Evolutionary conservation across 2,888 invertebrate genomes (phyloP).

Genomic region (Mimumesa dahlbomi): DNA sequence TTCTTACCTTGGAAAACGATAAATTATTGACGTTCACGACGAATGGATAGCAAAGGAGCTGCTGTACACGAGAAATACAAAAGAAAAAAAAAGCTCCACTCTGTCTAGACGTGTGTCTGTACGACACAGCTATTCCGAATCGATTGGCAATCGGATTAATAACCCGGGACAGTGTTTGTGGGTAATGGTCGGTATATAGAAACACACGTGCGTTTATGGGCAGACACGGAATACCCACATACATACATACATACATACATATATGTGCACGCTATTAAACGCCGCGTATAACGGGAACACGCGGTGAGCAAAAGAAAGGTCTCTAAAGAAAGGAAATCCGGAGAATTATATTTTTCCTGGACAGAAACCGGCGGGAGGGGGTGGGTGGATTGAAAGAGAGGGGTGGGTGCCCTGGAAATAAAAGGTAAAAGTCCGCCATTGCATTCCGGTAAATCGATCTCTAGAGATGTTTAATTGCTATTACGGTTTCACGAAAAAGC

Average conservation of each 20-base stretch:
- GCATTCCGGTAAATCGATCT: slow-evolving; percentile 2
- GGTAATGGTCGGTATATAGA: slow-evolving; percentile 17
- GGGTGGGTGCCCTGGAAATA: neutral
- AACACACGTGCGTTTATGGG: neutral
- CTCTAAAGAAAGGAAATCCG: slow-evolving; percentile 13
- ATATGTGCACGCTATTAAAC: slow-evolving; percentile 18
- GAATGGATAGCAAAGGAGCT: too few relatives aligned
- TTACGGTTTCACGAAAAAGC: neutral
- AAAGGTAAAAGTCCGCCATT: slow-evolving; percentile 3
- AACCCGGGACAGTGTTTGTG: slow-evolving; percentile 23
- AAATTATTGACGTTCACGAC: too few relatives aligned
- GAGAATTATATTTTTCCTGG: slow-evolving; percentile 1
- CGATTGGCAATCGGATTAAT: slow-evolving; percentile 62
- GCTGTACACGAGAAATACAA: slow-evolving; percentile 31
- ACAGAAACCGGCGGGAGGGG: neutral
- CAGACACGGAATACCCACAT: neutral
- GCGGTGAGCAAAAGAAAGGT: slow-evolving; percentile 13
- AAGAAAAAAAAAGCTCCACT: slow-evolving; percentile 51
- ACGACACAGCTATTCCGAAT: slow-evolving; percentile 29
- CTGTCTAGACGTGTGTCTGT: slow-evolving; percentile 23
- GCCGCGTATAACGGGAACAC: slow-evolving; percentile 4
- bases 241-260: neutral
- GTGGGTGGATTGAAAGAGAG: neutral
- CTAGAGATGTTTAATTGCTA: slow-evolving; percentile 12
- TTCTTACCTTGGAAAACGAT: too few relatives aligned